phyloP scores from a whole-genome alignment of 2,888 invertebrate genomes.

The Lasioglossum calceatum region DNA sequence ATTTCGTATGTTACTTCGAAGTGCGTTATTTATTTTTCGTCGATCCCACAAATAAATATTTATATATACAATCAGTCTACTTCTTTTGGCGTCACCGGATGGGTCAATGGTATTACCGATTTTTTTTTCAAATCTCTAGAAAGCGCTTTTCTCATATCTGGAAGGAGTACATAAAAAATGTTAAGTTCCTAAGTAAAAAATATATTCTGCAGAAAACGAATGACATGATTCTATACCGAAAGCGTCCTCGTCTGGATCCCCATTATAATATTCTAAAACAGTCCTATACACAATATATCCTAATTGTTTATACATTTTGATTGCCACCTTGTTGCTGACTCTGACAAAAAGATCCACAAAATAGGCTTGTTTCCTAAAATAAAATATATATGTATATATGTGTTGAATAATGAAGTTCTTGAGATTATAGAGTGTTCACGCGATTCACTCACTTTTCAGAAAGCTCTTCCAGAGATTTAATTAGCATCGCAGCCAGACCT shows the following conservation, averaged over 20 bases:
- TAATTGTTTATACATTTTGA: slow-evolving; percentile 98
- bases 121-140: slow-evolving; percentile 96
- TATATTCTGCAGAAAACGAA: slow-evolving; percentile 76
- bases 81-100: slow-evolving; percentile 98
- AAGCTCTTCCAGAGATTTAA: slow-evolving; percentile 97
- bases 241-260: slow-evolving; percentile 99
- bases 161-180: slow-evolving; percentile 77
- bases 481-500: slow-evolving; percentile 96
- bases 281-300: slow-evolving; percentile 98
- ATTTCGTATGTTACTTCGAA: background rate
- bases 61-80: slow-evolving; percentile 88
- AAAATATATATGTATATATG: background rate
- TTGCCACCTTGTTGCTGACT: slow-evolving; percentile 98
- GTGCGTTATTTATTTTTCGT: slow-evolving; percentile 37
- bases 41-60: slow-evolving; percentile 6
- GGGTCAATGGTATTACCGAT: slow-evolving; percentile 96
- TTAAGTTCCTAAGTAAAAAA: slow-evolving; percentile 14
- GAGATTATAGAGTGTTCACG: background rate
- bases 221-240: slow-evolving; percentile 89
- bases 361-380: slow-evolving; percentile 94
- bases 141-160: slow-evolving; percentile 99
- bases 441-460: slow-evolving; percentile 93
- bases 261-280: slow-evolving; percentile 99
- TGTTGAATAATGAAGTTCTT: background rate
- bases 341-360: slow-evolving; percentile 99